Base-by-base conservation (phyloP, 2,888 invertebrate genomes). In the Neoitamus cyanurus region DNA sequence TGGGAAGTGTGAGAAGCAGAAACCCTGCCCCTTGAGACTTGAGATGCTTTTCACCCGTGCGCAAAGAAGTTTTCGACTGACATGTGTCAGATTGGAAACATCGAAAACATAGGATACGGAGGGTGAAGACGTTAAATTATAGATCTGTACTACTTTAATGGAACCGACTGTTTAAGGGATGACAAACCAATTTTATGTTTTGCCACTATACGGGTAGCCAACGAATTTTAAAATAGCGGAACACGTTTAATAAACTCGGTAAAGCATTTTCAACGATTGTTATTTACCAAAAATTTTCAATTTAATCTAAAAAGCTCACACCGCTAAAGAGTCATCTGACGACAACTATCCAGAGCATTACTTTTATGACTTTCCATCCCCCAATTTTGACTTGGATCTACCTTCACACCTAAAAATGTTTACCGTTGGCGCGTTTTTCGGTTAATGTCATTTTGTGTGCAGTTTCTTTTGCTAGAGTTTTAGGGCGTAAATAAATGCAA, bases 341-440 rank as follows among this genome's bases (percentile, higher is more conserved):
- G 42, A 15, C n/a, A 42, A 42, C 4, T 42, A n/a, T 5, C 0
- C 5, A 0, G n/a, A n/a, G 0, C 42, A 1, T n/a, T n/a, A n/a
- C 42, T 3, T 42, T 5, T 5, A 0, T 42, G 42, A 42, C 42
- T n/a, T 42, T 42, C n/a, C 42, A 42, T 42, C 42, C 42, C 42
- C 13, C n/a, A 42, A 42, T n/a, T 42, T 15, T 1, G 15, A 75
- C 15, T n/a, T 58, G 48, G 58, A 3, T 2, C 58, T 11, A 80
- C 9, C 58, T 80, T 80, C 78, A 80, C 58, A 30, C 7, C 15
- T 3, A 31, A n/a, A 80, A 58, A 80, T 30, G 15, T 58, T 58
- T 58, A 58, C 78, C 48, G 78, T 80, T 80, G 78, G 78, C 78
- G 78, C 78, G 58, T 58, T 80, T 80, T 80, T 36, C 42, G 4